phyloP scores from a whole-genome alignment of 2,888 invertebrate species.

The Melikaiella ostensackeni region DNA sequence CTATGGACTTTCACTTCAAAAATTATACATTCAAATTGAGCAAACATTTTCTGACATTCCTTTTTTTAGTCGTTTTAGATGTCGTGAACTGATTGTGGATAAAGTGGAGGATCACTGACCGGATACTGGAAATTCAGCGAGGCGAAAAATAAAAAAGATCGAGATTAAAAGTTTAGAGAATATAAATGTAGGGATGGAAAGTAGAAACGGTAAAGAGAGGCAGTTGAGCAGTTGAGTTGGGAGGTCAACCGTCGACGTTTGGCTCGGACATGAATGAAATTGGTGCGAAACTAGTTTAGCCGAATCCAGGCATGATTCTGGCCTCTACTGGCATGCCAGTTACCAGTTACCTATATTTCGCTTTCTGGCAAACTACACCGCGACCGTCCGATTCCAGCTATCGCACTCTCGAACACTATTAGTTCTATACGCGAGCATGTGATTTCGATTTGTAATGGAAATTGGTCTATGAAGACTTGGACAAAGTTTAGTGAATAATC shows the following conservation, averaged over 20 bases:
- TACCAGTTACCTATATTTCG: conserved; percentile 14
- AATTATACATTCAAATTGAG: no score
- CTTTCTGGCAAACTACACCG: conserved; percentile 13
- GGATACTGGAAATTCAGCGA: conserved; percentile 17
- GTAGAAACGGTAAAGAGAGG: conserved; percentile 19
- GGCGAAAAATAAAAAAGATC: conserved; percentile 13
- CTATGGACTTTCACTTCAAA: no score
- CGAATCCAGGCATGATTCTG: conserved; percentile 23
- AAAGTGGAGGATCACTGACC: neutral
- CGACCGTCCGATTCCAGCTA: conserved; percentile 6
- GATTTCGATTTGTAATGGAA: conserved; percentile 35
- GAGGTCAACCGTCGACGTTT: conserved; percentile 29
- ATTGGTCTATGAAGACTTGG: conserved; percentile 19
- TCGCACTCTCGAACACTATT: conserved; percentile 4
- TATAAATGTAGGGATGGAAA: conserved; percentile 13
- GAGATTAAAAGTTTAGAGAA: neutral
- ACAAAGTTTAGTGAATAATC: conserved; percentile 29
- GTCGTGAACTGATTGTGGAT: neutral
- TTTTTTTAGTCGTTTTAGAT: no score
- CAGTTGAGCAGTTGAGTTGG: conserved; percentile 18
- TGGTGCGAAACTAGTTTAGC: conserved; percentile 33
- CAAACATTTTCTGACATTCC: no score
- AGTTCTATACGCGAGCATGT: neutral
- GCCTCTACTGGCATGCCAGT: neutral
- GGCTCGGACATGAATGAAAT: conserved; percentile 30